These are phyloP conservation scores for Ophion slaviceki DNA, from an alignment of 2,888 invertebrate genomes.

Conservation along the genomic window DNA sequence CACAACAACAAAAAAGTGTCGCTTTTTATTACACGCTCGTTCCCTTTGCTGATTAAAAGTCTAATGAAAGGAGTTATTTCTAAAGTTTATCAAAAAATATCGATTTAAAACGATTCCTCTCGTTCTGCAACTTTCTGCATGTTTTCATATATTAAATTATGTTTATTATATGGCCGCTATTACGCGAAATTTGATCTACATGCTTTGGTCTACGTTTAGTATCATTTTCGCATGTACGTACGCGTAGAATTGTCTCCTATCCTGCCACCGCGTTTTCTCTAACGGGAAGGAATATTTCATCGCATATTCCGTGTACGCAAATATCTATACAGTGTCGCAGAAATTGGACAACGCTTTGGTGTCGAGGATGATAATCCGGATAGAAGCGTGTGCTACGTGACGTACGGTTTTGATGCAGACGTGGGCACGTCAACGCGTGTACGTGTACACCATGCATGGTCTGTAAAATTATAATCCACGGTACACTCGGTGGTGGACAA, in stretches of 20 bases:
- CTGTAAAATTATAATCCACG: no score
- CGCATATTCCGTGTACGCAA: neutral
- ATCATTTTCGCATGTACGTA: conserved; percentile 2
- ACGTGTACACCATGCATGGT: no score
- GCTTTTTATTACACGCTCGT: neutral
- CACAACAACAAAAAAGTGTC: neutral
- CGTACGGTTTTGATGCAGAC: conserved; percentile 7
- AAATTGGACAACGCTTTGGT: conserved; percentile 31
- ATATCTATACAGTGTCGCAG: neutral
- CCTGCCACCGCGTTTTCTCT: neutral
- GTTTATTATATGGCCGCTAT: conserved; percentile 70
- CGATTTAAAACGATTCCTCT: conserved; percentile 11
- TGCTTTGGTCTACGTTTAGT: conserved; percentile 25
- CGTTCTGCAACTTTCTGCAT: conserved; percentile 44
- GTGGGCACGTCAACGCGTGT: neutral
- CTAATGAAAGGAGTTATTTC: conserved; percentile 70
- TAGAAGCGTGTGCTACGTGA: neutral
- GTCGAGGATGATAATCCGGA: conserved; percentile 15
- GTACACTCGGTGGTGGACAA: no score
- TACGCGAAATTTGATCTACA: conserved; percentile 53
- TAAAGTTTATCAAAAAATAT: conserved; percentile 64
- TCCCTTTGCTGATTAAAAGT: conserved; percentile 20
- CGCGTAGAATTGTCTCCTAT: neutral
- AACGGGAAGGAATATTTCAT: conserved; percentile 1
- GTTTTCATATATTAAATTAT: conserved; percentile 68